Base-by-base conservation (phyloP, 2,888 invertebrate species). In the Pandemis cinnamomeana region DNA sequence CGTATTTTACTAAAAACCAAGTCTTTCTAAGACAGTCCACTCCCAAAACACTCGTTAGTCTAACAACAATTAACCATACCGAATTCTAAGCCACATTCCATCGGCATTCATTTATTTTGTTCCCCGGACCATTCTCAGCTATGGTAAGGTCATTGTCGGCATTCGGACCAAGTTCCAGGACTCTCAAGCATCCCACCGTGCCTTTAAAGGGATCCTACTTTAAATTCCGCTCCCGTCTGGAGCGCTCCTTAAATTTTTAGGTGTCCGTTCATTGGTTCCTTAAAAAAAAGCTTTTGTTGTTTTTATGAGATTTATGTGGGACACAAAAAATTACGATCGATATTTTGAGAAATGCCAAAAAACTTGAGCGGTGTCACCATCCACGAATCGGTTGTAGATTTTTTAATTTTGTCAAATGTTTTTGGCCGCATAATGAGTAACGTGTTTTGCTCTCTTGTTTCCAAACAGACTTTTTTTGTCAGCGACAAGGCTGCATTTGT, bases 141-240 rank as follows among this genome's bases (percentile, higher is more conserved):
- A 75, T 71, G 60, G 62, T 51, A 78, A 84, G 83, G 82, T 81
- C 80, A 80, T 72, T 76, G 80, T 80, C 80, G 81, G 85, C 86
- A 84, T 81, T 82, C 81, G 80, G 72, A 27, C 36, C 61, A 78
- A 80, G 80, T 76, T 80, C 81, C 83, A 78, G 81, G 78, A 79
- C 78, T 80, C 82, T 78, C 62, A 86, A 82, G 83, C 82, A 89
- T 89, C 84, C 86, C 84, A 80, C 78, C 84, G 82, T 83, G 82
- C 90, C 91, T 84, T 89, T 86, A 86, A 88, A 88, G 90, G 88
- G 85, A 84, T 82, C 83, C 89, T 92, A 83, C 86, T 93, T 93
- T 87, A 92, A 90, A 93, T 93, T 93, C 93, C 90, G 76, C 84
- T 87, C 89, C 84, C 91, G 93, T 91, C 86, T 84, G 71, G 77